phyloP scores from a whole-genome alignment of 2,888 invertebrate genomes.

The Cephus pulcher region DNA sequence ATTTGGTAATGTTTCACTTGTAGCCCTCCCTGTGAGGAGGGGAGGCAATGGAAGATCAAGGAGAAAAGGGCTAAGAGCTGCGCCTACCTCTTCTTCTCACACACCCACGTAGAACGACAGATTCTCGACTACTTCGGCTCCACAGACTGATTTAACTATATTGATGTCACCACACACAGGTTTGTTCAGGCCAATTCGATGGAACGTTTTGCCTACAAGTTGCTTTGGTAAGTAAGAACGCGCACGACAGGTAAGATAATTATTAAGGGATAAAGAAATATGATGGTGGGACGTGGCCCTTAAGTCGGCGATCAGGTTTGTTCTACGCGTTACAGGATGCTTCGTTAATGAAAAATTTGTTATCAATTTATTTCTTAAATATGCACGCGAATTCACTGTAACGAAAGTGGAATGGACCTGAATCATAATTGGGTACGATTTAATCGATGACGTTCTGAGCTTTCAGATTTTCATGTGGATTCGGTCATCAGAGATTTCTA shows the following conservation, averaged over 20 bases:
- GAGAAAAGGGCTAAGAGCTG: constrained; percentile 19
- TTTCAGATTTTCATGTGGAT: constrained; percentile 25
- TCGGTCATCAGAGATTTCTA: not conserved
- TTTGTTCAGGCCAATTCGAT: constrained; percentile 35
- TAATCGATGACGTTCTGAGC: constrained; percentile 24
- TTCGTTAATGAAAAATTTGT: not conserved
- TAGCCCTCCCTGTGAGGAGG: constrained; percentile 66
- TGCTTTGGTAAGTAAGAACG: constrained; percentile 51
- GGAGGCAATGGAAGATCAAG: constrained; percentile 49
- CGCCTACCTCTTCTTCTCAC: constrained; percentile 1
- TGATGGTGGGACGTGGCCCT: not conserved
- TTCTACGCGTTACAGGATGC: not conserved
- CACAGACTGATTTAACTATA: constrained; percentile 36
- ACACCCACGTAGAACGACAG: constrained; percentile 7
- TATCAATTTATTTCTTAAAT: not conserved
- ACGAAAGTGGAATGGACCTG: constrained; percentile 9
- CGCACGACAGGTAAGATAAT: constrained; percentile 51
- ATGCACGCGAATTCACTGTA: not conserved
- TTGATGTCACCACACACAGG: constrained; percentile 33
- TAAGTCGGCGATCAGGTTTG: not conserved
- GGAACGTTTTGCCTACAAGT: not conserved
- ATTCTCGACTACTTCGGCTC: constrained; percentile 22
- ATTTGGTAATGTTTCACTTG: constrained; percentile 67
- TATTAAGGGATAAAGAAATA: not conserved
- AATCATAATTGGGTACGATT: constrained; percentile 13